Conservation (phyloP, 1,140 invertebrate species). For the Maniola jurtina region DNA sequence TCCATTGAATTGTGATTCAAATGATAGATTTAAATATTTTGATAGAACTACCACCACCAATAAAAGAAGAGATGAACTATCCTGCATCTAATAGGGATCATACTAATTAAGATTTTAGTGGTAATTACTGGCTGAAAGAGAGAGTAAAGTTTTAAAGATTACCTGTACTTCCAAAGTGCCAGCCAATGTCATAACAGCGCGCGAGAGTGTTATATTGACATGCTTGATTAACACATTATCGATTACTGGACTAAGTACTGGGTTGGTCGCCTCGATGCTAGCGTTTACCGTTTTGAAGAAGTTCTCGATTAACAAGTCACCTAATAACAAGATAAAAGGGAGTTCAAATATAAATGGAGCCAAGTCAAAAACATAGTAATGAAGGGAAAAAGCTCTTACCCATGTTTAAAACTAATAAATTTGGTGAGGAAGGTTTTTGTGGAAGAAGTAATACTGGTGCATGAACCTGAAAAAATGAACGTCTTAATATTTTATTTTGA, state of each 20-base stretch:
- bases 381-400: conserved; percentile 68
- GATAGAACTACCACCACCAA: no score
- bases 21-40: no score
- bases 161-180: conserved; percentile 86
- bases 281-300: conserved; percentile 85
- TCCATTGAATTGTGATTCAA: no score
- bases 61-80: no score
- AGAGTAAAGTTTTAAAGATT: conserved; percentile 16
- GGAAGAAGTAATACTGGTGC: conserved; percentile 88
- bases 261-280: conserved; percentile 47
- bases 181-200: conserved; percentile 86
- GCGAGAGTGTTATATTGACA: conserved; percentile 83
- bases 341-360: neutral
- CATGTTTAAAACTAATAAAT: conserved; percentile 88
- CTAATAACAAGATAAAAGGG: conserved; percentile 52
- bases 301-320: conserved; percentile 87
- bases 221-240: conserved; percentile 87
- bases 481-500: neutral
- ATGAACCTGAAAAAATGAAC: conserved; percentile 68
- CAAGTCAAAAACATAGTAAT: neutral
- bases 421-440: conserved; percentile 88
- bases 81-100: no score
- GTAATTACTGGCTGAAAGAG: no score
- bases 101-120: no score
- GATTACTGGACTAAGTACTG: conserved; percentile 73